A percentile compares a stretch with the other conserved stretches of the same genome.
Evolutionary conservation across 2,888 invertebrate genomes (phyloP).

Genomic region (Hemithea aestivaria): DNA sequence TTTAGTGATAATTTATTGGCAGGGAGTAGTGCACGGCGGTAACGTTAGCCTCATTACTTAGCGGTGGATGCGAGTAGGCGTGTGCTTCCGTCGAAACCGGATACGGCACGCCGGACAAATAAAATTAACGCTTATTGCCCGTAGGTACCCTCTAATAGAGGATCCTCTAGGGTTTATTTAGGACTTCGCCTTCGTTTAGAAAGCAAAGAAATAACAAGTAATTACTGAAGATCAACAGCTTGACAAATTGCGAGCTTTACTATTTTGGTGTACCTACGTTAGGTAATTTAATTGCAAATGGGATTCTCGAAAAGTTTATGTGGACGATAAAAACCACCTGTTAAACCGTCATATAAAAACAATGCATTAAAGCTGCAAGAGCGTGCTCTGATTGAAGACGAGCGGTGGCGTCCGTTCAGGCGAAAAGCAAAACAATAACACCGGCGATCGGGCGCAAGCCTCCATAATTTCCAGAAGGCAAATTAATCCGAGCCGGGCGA

Average conservation of each 20-base stretch:
- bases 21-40: slow-evolving; percentile 46
- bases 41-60: slow-evolving; percentile 75
- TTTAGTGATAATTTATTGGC: slow-evolving; percentile 40
- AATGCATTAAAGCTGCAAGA: slow-evolving; percentile 18
- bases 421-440: slow-evolving; percentile 65
- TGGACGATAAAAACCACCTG: no score
- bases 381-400: slow-evolving; percentile 34
- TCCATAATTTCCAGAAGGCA: slow-evolving; percentile 74
- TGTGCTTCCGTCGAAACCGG: slow-evolving; percentile 70
- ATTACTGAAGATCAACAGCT: no score
- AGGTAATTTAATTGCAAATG: no score
- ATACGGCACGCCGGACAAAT: slow-evolving; percentile 65
- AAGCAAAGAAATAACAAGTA: slow-evolving; percentile 4
- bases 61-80: slow-evolving; percentile 69
- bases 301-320: no score
- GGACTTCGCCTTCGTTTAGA: slow-evolving; percentile 12
- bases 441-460: slow-evolving; percentile 56
- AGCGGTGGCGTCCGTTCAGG: slow-evolving; percentile 35
- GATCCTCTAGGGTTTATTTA: slow-evolving; percentile 1
- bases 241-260: no score
- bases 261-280: no score
- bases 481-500: slow-evolving; percentile 77
- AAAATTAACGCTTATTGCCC: slow-evolving; percentile 70
- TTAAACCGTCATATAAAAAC: slow-evolving; percentile 11
- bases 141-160: slow-evolving; percentile 15